These are phyloP conservation scores for Rhincodon typus DNA, from an alignment of 2,797 vertebrate genomes.

Conservation along the genomic window DNA sequence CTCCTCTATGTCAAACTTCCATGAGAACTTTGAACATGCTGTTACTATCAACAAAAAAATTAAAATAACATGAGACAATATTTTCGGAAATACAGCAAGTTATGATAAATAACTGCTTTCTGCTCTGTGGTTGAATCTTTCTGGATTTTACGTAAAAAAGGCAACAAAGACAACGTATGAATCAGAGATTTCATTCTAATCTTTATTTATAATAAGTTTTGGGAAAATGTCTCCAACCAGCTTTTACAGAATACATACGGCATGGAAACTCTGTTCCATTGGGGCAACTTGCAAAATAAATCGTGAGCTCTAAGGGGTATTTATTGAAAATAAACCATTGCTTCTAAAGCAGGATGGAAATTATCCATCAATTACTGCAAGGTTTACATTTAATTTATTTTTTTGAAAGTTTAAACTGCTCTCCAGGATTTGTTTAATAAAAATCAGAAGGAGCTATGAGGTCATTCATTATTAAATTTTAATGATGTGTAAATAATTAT, in stretches of 20 bases:
- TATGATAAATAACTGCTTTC: constrained; percentile 31
- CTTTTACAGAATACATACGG: neutral
- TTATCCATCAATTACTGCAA: constrained; percentile 22
- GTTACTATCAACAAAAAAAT: constrained; percentile 10
- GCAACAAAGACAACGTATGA: constrained; percentile 24
- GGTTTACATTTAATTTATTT: constrained; percentile 34
- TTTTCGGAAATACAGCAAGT: constrained; percentile 12
- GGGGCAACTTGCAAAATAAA: constrained; percentile 3
- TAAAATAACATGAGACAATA: constrained; percentile 28
- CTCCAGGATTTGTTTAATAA: constrained; percentile 31
- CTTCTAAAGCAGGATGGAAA: constrained; percentile 23
- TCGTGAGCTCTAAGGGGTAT: constrained; percentile 1
- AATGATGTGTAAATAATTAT: constrained; percentile 50
- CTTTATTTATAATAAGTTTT: constrained; percentile 29
- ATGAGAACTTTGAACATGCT: neutral
- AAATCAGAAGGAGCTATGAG: constrained; percentile 48
- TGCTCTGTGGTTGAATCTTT: constrained; percentile 16
- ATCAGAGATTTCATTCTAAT: constrained; percentile 28
- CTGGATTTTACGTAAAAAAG: constrained; percentile 27
- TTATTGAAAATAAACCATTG: constrained; percentile 31
- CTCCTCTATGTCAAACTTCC: neutral
- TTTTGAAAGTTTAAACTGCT: constrained; percentile 32
- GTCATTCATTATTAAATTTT: constrained; percentile 58
- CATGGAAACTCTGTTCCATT: constrained; percentile 26
- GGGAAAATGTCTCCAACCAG: neutral